Evolutionary conservation across 23 tunicate species (phyloP), one percentile per base, ranked within the genome.

Genomic region (Styela plicata): DNA sequence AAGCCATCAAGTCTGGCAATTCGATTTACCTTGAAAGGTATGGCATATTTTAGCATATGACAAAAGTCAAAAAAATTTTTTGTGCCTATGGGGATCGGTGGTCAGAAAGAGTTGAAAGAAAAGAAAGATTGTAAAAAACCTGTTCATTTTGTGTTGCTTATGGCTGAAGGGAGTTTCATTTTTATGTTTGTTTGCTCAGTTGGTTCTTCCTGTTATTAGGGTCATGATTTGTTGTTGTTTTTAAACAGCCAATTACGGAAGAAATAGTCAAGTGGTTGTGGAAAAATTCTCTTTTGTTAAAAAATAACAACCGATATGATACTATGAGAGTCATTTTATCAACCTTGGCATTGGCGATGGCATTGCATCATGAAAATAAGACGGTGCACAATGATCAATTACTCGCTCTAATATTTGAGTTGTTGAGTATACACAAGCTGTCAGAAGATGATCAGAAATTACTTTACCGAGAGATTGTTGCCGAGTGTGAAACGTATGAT

Each of bases 401-500:
- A 1, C 71, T 67, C 1, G 13, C 2, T 1, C n/a, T 18, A 1
- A 67, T 67, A 0, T 1, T 67, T 17, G 22, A 29, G 16, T 22
- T 27, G 31, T 24, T 67, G 24, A 67, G 71, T 1, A 67, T 29
- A 0, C 31, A 67, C 30, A 1, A 19, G 16, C 31, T 67, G 71
- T 25, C 1, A 18, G 71, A 67, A 67, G 71, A 67, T 1, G 71
- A 67, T 16, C 2, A 67, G 16, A 29, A 27, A 67, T 29, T 67
- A 29, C 71, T 67, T 27, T 67, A 67, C 71, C 19, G 22, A 24
- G 71, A 67, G 31, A 67, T 67, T 67, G 13, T 67, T 27, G 31
- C 71, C 19, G 71, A 67, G 22, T 1, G 30, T 17, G 24, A 67
- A 29, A 18, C 71, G 19, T 67, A 1, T 1, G 31, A 27, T 1